These are phyloP conservation scores for Lateolabrax maculatus DNA, from an alignment of 2,797 vertebrate genomes.

Conservation along the genomic window DNA sequence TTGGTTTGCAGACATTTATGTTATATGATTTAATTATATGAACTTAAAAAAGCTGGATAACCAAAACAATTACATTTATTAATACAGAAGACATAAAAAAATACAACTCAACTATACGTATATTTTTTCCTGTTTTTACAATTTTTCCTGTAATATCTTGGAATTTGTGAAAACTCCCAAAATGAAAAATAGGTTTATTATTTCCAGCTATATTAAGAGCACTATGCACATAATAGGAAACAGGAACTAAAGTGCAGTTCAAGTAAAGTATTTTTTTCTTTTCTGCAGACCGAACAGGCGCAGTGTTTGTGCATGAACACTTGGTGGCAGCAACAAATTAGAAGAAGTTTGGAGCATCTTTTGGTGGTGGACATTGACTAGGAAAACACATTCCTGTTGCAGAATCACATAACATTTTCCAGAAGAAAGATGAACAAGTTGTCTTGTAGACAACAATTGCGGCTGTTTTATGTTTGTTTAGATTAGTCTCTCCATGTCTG, in stretches of 20 bases:
- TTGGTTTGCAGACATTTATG: too few species aligned
- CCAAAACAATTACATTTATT: background rate
- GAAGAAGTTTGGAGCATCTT: constrained; percentile 19
- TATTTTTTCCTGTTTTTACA: too few species aligned
- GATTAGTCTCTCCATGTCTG: background rate
- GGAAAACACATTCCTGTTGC: background rate
- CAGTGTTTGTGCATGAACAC: constrained; percentile 48
- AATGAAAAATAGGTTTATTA: background rate
- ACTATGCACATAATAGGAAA: background rate
- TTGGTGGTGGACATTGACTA: background rate
- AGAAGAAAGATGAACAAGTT: constrained; percentile 7
- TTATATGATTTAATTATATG: too few species aligned
- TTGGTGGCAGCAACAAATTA: constrained; percentile 72
- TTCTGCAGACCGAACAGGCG: background rate
- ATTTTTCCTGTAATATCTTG: too few species aligned
- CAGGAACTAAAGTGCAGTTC: background rate
- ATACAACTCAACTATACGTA: too few species aligned
- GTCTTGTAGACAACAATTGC: background rate
- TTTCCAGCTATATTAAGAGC: background rate
- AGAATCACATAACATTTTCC: background rate
- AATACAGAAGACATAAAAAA: too few species aligned
- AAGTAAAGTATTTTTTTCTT: background rate
- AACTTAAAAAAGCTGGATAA: background rate
- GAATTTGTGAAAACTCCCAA: background rate
- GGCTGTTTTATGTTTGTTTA: background rate